A percentile compares a stretch with the other conserved stretches of the same genome.
phyloP scores from a whole-genome alignment of 2,888 invertebrate genomes.

The Drosophila yooni region DNA sequence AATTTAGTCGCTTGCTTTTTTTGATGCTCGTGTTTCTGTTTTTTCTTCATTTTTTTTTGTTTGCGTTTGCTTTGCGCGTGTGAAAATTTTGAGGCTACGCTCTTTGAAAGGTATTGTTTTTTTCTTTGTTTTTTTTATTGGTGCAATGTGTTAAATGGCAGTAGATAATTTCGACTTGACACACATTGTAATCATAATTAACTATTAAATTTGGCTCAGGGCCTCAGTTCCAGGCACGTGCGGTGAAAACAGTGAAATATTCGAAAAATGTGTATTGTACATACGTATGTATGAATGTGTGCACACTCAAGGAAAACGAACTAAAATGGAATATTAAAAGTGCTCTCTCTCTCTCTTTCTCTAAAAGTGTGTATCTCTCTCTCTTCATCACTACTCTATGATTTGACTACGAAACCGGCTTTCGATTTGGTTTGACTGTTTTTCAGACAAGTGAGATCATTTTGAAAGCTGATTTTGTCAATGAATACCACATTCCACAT shows the following conservation, averaged over 20 bases:
- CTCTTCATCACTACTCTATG: slow-evolving; percentile 49
- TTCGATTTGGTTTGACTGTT: slow-evolving; percentile 86
- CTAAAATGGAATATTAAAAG: slow-evolving; percentile 47
- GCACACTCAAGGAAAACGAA: slow-evolving; percentile 55
- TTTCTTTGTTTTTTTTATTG: slow-evolving; percentile 14
- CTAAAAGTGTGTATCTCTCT: background rate
- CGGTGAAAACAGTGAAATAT: slow-evolving; percentile 47
- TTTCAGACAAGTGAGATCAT: slow-evolving; percentile 86
- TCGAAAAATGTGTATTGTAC: slow-evolving; percentile 21
- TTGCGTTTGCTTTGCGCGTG: slow-evolving; percentile 59
- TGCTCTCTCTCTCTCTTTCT: slow-evolving; percentile 18
- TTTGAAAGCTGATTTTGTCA: slow-evolving; percentile 86
- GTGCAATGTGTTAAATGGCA: slow-evolving; percentile 68
- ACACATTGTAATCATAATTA: slow-evolving; percentile 72
- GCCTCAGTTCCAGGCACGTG: slow-evolving; percentile 50
- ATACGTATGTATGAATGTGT: slow-evolving; percentile 13
- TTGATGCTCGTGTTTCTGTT: slow-evolving; percentile 24
- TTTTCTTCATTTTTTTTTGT: slow-evolving; percentile 26
- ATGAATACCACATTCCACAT: slow-evolving; percentile 84
- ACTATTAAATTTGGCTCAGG: slow-evolving; percentile 66
- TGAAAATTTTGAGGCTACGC: slow-evolving; percentile 74
- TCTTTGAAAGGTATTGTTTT: slow-evolving; percentile 38
- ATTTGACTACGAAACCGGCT: slow-evolving; percentile 86
- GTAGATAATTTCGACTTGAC: slow-evolving; percentile 71
- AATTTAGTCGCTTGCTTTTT: slow-evolving; percentile 47